These are phyloP conservation scores for Manis crassicaudata DNA, from an alignment of 2,797 vertebrate genomes.

Conservation along the genomic window DNA sequence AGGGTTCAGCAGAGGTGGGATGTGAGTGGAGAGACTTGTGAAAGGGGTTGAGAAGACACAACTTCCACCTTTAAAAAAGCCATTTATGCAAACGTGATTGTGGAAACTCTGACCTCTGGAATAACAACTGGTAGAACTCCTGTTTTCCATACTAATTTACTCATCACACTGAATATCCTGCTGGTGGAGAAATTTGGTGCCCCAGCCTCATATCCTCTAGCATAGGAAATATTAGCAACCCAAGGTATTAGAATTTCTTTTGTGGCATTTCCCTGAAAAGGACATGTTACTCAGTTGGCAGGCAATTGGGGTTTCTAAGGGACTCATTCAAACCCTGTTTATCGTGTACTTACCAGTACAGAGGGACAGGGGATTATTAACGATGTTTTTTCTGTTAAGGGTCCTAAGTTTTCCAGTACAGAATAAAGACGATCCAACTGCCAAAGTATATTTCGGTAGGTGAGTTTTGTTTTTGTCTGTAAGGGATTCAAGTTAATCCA, in stretches of 20 bases:
- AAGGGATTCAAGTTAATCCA: background rate
- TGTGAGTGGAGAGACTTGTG: background rate
- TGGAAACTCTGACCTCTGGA: background rate
- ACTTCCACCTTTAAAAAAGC: background rate
- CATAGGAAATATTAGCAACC: conserved; percentile 8
- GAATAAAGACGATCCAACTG: background rate
- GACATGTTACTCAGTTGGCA: conserved; percentile 9
- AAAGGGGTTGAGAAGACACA: background rate
- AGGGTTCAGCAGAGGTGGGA: background rate
- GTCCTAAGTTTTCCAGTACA: background rate
- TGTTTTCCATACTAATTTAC: background rate
- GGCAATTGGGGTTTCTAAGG: background rate
- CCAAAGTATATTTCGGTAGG: background rate
- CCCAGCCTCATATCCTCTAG: background rate
- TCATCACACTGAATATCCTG: background rate
- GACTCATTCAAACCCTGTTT: background rate
- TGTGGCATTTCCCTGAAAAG: conserved; percentile 25
- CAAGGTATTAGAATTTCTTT: background rate
- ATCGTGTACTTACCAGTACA: background rate
- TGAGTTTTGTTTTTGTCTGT: background rate
- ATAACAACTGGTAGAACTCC: background rate
- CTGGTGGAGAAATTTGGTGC: background rate
- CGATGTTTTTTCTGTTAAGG: background rate
- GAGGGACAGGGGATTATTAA: background rate
- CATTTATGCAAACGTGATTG: background rate